Evolutionary conservation across 1,140 invertebrate genomes (phyloP).

Genomic region (Ridgeia piscesae): DNA sequence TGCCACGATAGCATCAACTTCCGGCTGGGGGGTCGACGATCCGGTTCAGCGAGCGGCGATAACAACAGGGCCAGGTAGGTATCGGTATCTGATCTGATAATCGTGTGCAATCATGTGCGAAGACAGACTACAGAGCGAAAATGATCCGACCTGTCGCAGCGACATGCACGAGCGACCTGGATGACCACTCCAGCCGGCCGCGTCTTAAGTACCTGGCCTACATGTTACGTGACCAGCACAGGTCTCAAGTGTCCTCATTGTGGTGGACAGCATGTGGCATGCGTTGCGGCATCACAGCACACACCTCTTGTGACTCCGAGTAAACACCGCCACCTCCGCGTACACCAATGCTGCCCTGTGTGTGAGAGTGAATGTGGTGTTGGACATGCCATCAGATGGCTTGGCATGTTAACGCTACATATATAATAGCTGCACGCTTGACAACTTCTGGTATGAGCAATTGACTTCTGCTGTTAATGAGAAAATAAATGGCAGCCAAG

Average conservation of each 20-base stretch:
- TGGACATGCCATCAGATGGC: not conserved
- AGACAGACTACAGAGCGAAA: not conserved
- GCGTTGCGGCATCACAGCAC: not conserved
- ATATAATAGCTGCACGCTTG: not conserved
- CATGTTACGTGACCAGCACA: not conserved
- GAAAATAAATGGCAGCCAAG: no score
- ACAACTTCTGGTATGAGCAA: not conserved
- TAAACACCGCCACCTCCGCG: no score
- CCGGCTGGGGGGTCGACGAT: not conserved
- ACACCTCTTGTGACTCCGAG: not conserved
- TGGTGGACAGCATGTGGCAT: not conserved
- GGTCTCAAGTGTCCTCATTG: not conserved
- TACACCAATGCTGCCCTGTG: not conserved
- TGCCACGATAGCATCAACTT: not conserved
- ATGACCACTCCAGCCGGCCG: not conserved
- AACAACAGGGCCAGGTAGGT: not conserved
- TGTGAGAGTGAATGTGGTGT: not conserved
- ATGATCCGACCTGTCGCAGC: not conserved
- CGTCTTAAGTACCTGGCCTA: not conserved
- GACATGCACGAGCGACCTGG: not conserved
- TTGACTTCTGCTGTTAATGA: not conserved
- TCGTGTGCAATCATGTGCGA: not conserved
- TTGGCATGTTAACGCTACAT: not conserved
- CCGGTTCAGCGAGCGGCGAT: not conserved
- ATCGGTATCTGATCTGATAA: not conserved